Evolutionary conservation across 2,888 invertebrate species (phyloP).

Genomic region (Hypsopygia costalis): DNA sequence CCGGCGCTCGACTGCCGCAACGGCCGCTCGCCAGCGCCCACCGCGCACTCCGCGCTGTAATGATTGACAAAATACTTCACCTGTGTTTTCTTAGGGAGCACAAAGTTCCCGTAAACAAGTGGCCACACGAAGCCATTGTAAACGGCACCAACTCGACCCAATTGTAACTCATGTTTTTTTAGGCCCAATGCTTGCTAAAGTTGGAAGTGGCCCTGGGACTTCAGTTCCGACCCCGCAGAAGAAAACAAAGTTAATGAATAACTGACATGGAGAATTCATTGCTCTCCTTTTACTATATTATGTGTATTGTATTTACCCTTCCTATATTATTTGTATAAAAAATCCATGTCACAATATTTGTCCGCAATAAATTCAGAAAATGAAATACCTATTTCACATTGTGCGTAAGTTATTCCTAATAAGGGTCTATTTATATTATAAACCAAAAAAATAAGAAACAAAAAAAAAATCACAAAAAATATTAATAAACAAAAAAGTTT

Average conservation of each 20-base stretch:
- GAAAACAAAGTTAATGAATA: not conserved
- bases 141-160: slow-evolving; percentile 3
- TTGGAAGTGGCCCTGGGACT: not conserved
- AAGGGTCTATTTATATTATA: too few relatives aligned
- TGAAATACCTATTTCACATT: too few relatives aligned
- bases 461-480: too few relatives aligned
- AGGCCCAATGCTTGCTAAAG: not conserved
- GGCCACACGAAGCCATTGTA: slow-evolving; percentile 15
- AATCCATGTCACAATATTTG: too few relatives aligned
- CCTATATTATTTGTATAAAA: too few relatives aligned
- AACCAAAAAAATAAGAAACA: too few relatives aligned
- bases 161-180: slow-evolving; percentile 3
- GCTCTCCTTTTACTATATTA: too few relatives aligned
- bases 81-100: slow-evolving; percentile 54
- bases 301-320: too few relatives aligned
- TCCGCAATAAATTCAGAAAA: too few relatives aligned
- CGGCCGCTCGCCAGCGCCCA: slow-evolving; percentile 28
- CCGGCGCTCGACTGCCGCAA: slow-evolving; percentile 33
- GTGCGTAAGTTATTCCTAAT: too few relatives aligned
- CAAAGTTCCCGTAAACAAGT: slow-evolving; percentile 40
- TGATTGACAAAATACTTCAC: slow-evolving; percentile 73
- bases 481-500: too few relatives aligned
- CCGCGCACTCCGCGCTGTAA: slow-evolving; percentile 50
- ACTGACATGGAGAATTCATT: too few relatives aligned
- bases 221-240: not conserved